Conservation (phyloP, 2,113 vertebrate species). For the Burhinus oedicnemus region DNA sequence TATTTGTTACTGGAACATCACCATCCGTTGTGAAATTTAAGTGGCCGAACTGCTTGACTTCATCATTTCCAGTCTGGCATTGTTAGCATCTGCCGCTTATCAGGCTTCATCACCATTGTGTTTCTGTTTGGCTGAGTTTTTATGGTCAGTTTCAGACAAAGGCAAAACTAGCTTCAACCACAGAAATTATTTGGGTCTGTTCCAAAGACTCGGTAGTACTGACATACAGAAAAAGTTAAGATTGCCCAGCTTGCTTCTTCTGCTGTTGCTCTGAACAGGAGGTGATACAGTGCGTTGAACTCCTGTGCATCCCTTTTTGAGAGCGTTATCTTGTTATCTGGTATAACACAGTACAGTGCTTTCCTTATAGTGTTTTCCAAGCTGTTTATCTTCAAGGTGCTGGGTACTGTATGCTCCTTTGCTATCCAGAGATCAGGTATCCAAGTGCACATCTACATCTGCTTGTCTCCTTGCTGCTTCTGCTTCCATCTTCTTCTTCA, state of each 20-base stretch:
- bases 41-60: constrained; percentile 59
- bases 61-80: constrained; percentile 69
- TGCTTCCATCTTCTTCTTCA: constrained; percentile 77
- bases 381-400: constrained; percentile 21
- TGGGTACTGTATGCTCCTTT: constrained; percentile 71
- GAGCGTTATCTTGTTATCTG: constrained; percentile 25
- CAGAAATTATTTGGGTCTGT: constrained; percentile 23
- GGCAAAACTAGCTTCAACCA: constrained; percentile 47
- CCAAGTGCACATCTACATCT: constrained; percentile 67
- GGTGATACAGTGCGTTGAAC: background rate
- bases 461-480: constrained; percentile 72
- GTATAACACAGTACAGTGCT: background rate
- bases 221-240: constrained; percentile 14
- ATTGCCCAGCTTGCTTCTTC: constrained; percentile 50
- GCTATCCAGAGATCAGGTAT: constrained; percentile 75
- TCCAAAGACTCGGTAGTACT: background rate
- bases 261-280: constrained; percentile 34
- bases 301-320: constrained; percentile 67
- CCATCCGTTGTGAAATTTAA: constrained; percentile 63
- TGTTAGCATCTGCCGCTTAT: constrained; percentile 65
- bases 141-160: constrained; percentile 48
- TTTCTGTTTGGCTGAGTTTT: constrained; percentile 50
- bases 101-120: constrained; percentile 74
- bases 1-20: constrained; percentile 47
- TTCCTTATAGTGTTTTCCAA: constrained; percentile 48